Percentiles rank a stretch among this genome's conserved stretches.
phyloP scores from a whole-genome alignment of 2,888 invertebrate genomes.

The Fissipunctia ypsillon region DNA sequence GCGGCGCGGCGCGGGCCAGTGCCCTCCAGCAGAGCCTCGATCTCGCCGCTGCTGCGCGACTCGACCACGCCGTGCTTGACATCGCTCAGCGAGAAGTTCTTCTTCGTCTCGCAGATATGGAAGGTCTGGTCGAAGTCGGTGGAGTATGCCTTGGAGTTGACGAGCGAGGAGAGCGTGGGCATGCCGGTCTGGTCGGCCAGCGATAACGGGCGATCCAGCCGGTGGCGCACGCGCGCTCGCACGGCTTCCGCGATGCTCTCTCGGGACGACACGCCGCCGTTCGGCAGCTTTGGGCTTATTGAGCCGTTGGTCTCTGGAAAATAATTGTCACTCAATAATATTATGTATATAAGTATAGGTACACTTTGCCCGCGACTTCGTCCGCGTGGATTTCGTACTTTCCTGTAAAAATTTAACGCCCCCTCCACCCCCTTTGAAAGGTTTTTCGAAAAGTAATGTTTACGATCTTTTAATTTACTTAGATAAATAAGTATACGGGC shows the following conservation, averaged over 20 bases:
- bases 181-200: slow-evolving; percentile 76
- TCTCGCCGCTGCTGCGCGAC: slow-evolving; percentile 74
- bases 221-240: slow-evolving; percentile 77
- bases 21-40: slow-evolving; percentile 69
- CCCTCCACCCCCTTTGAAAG: too few relatives aligned
- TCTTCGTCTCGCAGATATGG: slow-evolving; percentile 59
- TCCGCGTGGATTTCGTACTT: too few relatives aligned
- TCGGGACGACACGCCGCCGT: slow-evolving; percentile 70
- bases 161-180: slow-evolving; percentile 73
- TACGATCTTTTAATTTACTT: too few relatives aligned
- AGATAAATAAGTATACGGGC: too few relatives aligned
- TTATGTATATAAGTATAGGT: too few relatives aligned
- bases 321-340: neutral
- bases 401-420: too few relatives aligned
- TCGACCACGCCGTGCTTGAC: slow-evolving; percentile 66
- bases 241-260: slow-evolving; percentile 80
- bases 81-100: slow-evolving; percentile 70
- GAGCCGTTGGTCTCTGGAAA: slow-evolving; percentile 76
- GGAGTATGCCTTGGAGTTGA: slow-evolving; percentile 78
- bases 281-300: slow-evolving; percentile 63
- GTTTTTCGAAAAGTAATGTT: too few relatives aligned
- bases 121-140: slow-evolving; percentile 68
- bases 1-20: slow-evolving; percentile 69
- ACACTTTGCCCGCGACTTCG: too few relatives aligned
- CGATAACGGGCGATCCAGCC: slow-evolving; percentile 81